Base-by-base conservation (phyloP, 2,113 vertebrate species). In the Poeciliopsis occidentalis region DNA sequence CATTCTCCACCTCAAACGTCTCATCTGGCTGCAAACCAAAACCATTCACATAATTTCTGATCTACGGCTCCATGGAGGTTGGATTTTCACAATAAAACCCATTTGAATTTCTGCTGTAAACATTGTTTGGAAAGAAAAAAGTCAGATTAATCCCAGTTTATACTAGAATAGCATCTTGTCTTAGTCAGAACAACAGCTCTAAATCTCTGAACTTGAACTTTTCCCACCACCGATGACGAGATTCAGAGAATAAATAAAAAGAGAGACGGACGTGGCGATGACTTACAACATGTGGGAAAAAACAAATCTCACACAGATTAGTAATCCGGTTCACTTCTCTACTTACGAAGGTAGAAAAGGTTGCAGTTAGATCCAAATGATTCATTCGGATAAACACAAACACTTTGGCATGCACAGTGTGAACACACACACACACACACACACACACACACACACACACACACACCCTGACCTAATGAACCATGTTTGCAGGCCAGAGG, bases 271-370 rank as follows among this genome's bases (percentile, higher is more conserved):
- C 2, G 10, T 12, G 34, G 34, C 3, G 34, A 24, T 61, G 61
- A 73, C 27, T 76, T 34, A 63, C 29, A 32, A 67, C 34, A 72
- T 54, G 11, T 62, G 73, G 71, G 69, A 64, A 79, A 69, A 73
- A 26, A 31, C 68, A 69, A 69, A 80, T 12, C 69, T 69, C 67
- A 66, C 71, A 51, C 26, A 17, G 29, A 34, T 71, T 78, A 82
- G 60, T 87, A 78, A 88, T 32, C 27, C 54, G 41, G 78, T 37
- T 57, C 85, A 83, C 71, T 86, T 85, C 70, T 76, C 76, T 11
- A 8, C 64, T 69, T 51, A 15, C 13, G 6, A 7, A 69, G 31
- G 74, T n/a, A 69, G 61, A 29, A 26, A 74, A 51, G 76, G 66
- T 26, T 76, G 12, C 22, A 84, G n/a, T 67, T 63, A 69, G 8